These are phyloP conservation scores for Bradypodion pumilum DNA, from an alignment of 2,797 vertebrate species.

Conservation along the genomic window DNA sequence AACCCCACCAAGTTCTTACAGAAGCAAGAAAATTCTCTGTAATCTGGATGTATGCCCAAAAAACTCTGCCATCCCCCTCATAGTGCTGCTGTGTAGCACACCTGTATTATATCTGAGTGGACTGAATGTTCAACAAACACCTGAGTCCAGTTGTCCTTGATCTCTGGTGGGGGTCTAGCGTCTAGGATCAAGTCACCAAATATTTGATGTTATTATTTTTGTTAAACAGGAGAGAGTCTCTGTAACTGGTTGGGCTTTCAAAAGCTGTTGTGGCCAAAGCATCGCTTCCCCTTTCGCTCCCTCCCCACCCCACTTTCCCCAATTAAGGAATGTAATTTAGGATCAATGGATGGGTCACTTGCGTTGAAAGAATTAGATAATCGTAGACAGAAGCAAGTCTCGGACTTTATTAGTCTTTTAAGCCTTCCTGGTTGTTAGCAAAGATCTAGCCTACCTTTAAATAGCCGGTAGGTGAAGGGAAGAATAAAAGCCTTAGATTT, in stretches of 20 bases:
- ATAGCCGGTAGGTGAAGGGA: slow-evolving; percentile 9
- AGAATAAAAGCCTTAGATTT: slow-evolving; percentile 38
- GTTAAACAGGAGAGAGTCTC: background rate
- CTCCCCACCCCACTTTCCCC: background rate
- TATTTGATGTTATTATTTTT: background rate
- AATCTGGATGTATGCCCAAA: background rate
- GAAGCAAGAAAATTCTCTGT: background rate
- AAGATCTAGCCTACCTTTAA: slow-evolving; percentile 1
- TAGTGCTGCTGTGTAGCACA: background rate
- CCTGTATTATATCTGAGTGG: background rate
- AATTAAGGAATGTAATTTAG: slow-evolving; percentile 38
- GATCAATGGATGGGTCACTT: slow-evolving; percentile 39
- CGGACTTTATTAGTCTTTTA: slow-evolving; percentile 53
- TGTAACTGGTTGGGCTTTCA: background rate
- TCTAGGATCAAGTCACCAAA: background rate
- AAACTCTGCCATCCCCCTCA: background rate
- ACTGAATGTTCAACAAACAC: background rate
- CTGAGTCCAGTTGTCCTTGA: background rate
- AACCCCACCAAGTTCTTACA: background rate
- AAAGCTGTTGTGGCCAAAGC: background rate
- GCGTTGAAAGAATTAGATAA: slow-evolving; percentile 29
- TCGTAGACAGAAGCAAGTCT: slow-evolving; percentile 39
- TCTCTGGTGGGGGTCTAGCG: background rate
- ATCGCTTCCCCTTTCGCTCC: background rate
- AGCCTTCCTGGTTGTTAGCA: slow-evolving; percentile 50